These are phyloP conservation scores for Crotalus tigris DNA, from an alignment of 2,113 vertebrate species.

Conservation along the genomic window DNA sequence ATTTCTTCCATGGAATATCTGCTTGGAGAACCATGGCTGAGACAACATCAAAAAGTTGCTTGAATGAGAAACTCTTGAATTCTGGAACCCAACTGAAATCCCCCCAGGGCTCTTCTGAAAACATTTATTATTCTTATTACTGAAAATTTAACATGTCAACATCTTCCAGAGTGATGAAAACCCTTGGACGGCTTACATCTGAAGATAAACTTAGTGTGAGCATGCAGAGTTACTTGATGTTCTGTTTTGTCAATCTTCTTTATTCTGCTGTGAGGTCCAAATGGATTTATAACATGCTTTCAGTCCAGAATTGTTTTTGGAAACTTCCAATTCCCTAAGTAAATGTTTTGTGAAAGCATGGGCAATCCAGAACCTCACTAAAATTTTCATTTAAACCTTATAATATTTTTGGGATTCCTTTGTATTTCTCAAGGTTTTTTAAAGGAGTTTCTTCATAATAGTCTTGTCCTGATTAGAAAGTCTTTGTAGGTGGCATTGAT, in stretches of 20 bases:
- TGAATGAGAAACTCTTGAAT: background rate
- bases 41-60: background rate
- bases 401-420: background rate
- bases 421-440: background rate
- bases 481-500: background rate
- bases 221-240: background rate
- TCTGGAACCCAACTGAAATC: background rate
- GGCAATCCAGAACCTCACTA: background rate
- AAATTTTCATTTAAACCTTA: background rate
- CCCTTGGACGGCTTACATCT: background rate
- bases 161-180: background rate
- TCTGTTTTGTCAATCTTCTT: background rate
- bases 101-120: background rate
- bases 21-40: background rate
- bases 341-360: background rate
- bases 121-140: background rate
- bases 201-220: background rate
- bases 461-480: background rate
- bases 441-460: no score
- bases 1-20: background rate
- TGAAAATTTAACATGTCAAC: background rate
- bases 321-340: background rate
- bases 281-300: constrained; percentile 3
- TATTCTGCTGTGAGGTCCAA: background rate
- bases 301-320: background rate